phyloP scores from a whole-genome alignment of 2,113 vertebrate genomes.

The Urocitellus parryii region DNA sequence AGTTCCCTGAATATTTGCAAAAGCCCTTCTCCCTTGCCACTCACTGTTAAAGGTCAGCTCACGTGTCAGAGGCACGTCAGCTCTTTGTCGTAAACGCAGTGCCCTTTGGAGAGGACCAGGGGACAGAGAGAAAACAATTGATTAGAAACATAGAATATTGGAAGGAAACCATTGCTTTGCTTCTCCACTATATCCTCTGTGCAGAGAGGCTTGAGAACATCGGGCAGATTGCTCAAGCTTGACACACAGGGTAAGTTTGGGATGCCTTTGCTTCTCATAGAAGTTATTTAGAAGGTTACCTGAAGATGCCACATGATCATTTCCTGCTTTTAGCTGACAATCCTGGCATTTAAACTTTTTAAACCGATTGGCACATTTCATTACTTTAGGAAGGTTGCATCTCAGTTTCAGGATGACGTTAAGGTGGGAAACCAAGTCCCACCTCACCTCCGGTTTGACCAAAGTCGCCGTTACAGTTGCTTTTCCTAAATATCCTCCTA shows the following conservation, averaged over 20 bases:
- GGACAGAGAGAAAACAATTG: neutral
- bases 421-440: neutral
- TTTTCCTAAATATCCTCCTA: neutral
- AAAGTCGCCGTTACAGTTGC: neutral
- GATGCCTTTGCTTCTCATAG: neutral
- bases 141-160: neutral
- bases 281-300: slow-evolving; percentile 59
- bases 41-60: neutral
- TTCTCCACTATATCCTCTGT: neutral
- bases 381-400: neutral
- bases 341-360: slow-evolving; percentile 32
- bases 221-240: neutral
- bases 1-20: neutral
- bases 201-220: neutral
- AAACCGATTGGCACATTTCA: neutral
- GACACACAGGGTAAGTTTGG: neutral
- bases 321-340: slow-evolving; percentile 31
- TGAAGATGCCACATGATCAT: neutral
- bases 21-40: neutral
- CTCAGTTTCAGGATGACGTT: slow-evolving; percentile 7
- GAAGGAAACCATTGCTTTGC: neutral
- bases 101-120: neutral
- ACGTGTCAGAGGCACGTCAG: neutral
- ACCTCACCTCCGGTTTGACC: neutral
- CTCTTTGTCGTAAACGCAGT: neutral